Evolutionary conservation across 1,140 invertebrate genomes (phyloP).

Genomic region (Drosophila parabipectinata): DNA sequence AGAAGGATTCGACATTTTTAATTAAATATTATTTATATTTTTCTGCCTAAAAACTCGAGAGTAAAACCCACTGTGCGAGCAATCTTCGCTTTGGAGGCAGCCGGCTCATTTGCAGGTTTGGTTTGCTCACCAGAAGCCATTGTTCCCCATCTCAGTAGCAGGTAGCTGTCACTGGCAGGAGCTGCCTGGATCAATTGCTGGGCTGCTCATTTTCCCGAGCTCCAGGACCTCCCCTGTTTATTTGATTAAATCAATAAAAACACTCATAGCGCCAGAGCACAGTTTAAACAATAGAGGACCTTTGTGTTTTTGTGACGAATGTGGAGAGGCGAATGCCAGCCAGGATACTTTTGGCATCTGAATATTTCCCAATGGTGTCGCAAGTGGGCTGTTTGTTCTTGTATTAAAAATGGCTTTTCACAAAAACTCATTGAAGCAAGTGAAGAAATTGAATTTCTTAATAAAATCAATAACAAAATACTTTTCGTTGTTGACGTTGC

Average conservation of each 20-base stretch:
- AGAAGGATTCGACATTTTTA: no score
- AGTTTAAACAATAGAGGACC: slow-evolving; percentile 43
- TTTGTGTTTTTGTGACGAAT: slow-evolving; percentile 60
- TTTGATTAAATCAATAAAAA: slow-evolving; percentile 73
- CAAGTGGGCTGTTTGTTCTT: not conserved
- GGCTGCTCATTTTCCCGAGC: slow-evolving; percentile 14
- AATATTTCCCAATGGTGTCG: slow-evolving; percentile 26
- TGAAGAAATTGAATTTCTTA: slow-evolving; percentile 26
- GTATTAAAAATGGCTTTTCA: not conserved
- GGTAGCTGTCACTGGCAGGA: slow-evolving; percentile 19
- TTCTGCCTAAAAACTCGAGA: not conserved
- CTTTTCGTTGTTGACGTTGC: slow-evolving; percentile 12
- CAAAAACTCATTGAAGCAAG: not conserved
- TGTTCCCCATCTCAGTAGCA: not conserved
- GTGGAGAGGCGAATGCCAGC: slow-evolving; percentile 10
- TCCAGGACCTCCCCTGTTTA: slow-evolving; percentile 17
- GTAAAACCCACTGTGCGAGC: not conserved
- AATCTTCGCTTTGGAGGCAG: not conserved
- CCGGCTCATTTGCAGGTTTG: slow-evolving; percentile 1
- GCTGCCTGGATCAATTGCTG: slow-evolving; percentile 21
- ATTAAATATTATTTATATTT: not conserved
- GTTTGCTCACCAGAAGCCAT: not conserved
- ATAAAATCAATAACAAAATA: slow-evolving; percentile 10
- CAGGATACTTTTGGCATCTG: slow-evolving; percentile 24
- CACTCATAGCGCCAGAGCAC: slow-evolving; percentile 31